Evolutionary conservation across 2,113 vertebrate genomes (phyloP), one percentile per base, ranked within the genome.

Genomic region (Ramphastos sulfuratus): DNA sequence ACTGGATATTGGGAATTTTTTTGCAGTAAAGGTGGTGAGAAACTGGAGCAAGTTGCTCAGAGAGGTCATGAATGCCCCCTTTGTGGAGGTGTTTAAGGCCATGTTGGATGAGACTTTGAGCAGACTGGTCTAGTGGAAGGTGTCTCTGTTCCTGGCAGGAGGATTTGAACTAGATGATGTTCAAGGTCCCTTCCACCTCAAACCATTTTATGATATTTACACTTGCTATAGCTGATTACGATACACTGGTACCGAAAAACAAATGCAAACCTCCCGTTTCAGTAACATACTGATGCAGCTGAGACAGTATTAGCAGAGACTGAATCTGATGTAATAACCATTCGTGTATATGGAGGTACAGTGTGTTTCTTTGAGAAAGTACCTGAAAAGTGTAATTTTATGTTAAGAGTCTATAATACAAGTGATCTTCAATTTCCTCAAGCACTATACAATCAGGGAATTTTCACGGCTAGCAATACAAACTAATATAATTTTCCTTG

Each of bases 291-390:
- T 30, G 52, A 58, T n/a, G 35, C 30, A 48, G 73, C 30, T 50
- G 5, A 87, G 52, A 28, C 65, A 74, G 17, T 55, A 56, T 33
- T 18, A 89, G 78, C 58, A 74, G 71, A 56, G 27, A 73, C 9
- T 7, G 19, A 77, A 37, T 11, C 37, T 75, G 42, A 52, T 76
- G 59, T 30, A 50, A 35, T 8, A 72, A 30, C 18, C 35, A n/a
- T 33, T 37, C 50, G 64, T 0, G 0, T 37, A 54, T 2, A 16
- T 0, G 73, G n/a, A 72, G 15, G 10, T 50, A 84, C 27, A 64
- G 10, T 7, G 18, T 1, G 2, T 42, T 85, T 35, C 82, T 55
- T 75, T 28, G 15, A 39, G 80, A 65, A 91, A 37, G 25, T 31
- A 91, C 12, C 44, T 24, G 55, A 63, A 27, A 79, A 31, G 14